Evolutionary conservation across 1,140 invertebrate species (phyloP).

Genomic region (Atta colombica): DNA sequence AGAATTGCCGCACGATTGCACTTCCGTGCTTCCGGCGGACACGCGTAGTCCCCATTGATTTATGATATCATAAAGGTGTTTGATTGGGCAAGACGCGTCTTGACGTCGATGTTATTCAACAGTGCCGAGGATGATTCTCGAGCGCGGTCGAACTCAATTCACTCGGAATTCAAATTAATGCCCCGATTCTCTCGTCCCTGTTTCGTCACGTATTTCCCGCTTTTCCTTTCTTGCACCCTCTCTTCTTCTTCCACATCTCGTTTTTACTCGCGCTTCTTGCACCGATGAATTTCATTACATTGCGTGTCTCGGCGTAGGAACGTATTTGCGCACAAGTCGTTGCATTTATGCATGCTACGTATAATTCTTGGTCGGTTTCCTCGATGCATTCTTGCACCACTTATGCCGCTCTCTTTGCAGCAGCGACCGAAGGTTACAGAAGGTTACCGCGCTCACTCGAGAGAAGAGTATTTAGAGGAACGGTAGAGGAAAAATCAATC

Average conservation of each 20-base stretch:
- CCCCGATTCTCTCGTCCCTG: constrained; percentile 55
- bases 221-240: constrained; percentile 21
- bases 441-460: constrained; percentile 18
- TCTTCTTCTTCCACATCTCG: constrained; percentile 47
- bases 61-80: constrained; percentile 53
- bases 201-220: constrained; percentile 55
- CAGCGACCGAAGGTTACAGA: background rate
- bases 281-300: constrained; percentile 60
- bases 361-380: constrained; percentile 47
- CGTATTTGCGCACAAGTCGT: constrained; percentile 47
- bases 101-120: constrained; percentile 70
- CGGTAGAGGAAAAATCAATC: constrained; percentile 19
- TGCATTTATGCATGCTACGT: constrained; percentile 55
- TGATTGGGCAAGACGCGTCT: constrained; percentile 65
- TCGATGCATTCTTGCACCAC: constrained; percentile 39
- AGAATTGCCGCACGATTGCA: constrained; percentile 42
- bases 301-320: constrained; percentile 65
- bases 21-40: constrained; percentile 2
- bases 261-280: constrained; percentile 13
- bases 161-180: constrained; percentile 81
- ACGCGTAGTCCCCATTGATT: constrained; percentile 33
- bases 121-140: constrained; percentile 66
- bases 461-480: constrained; percentile 46
- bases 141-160: constrained; percentile 77
- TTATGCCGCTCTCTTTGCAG: constrained; percentile 29